Base-by-base conservation (phyloP, 2,797 vertebrate species). In the Chromobotia macracanthus region DNA sequence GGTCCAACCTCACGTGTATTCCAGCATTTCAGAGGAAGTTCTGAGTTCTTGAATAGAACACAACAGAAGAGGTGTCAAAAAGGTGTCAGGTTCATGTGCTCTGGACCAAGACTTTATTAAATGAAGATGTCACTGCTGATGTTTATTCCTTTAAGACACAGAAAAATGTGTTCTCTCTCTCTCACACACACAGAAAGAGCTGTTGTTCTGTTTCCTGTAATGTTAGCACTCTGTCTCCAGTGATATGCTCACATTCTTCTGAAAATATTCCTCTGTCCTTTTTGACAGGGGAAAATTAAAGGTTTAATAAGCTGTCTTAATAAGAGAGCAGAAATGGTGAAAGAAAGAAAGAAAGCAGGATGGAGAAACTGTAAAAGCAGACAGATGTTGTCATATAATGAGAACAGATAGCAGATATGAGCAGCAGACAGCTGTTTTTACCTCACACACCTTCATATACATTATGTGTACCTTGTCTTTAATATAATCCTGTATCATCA, bases 271-370 rank as follows among this genome's bases (percentile, higher is more conserved):
- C 38, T 53, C 50, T 65, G 6, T 28, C 64, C 44, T 79, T 63
- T 80, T 61, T 76, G 82, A 66, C 64, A 51, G 61, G 64, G 69
- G 82, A 65, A 73, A 79, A 83, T 83, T 72, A 74, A 55, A 46
- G 35, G 19, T 66, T 71, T 84, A 84, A 84, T 70, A 79, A 84
- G 75, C 78, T 38, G 72, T 72, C 65, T 77, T 81, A 77, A 86
- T 83, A 67, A 84, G 80, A 41, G 13, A 25, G 19, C 58, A 73
- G 78, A 67, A 19, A 51, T 25, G 51, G 25, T 35, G 66, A 48
- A 12, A 28, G 51, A 21, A 11, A n/a, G 28, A 41, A 38, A 38
- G 63, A 55, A 3, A 41, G 13, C 12, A 51, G 48, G 65, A 13
- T 56, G 46, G 19, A 53, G 72, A 61, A 72, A 48, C 38, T 44